Evolutionary conservation across 2,888 invertebrate genomes (phyloP).

Genomic region (Desoria tigrina): DNA sequence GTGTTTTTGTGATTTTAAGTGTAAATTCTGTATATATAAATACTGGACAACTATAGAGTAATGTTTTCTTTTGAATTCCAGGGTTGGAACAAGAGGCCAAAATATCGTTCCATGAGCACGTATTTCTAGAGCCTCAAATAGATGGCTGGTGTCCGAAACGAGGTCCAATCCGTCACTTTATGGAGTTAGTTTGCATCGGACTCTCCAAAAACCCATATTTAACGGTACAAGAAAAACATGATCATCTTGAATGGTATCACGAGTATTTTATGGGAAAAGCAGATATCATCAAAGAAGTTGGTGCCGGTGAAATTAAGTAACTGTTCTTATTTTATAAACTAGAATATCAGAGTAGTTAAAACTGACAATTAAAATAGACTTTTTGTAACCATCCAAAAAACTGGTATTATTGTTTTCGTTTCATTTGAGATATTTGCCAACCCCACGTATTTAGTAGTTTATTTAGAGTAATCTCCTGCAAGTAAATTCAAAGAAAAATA

Average conservation of each 20-base stretch:
- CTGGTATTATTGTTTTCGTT: too few species aligned
- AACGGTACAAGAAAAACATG: slow-evolving; percentile 80
- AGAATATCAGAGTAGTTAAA: too few species aligned
- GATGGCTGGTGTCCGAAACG: slow-evolving; percentile 84
- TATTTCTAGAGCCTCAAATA: slow-evolving; percentile 84
- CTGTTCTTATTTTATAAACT: not conserved
- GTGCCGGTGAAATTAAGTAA: slow-evolving; percentile 57
- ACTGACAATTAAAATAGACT: not conserved
- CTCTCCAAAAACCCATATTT: slow-evolving; percentile 92
- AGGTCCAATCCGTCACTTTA: slow-evolving; percentile 92
- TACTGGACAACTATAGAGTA: too few species aligned
- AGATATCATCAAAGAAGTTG: slow-evolving; percentile 68
- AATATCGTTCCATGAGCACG: slow-evolving; percentile 86
- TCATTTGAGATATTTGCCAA: too few species aligned
- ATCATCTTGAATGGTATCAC: slow-evolving; percentile 87
- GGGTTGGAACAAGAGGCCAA: slow-evolving; percentile 61
- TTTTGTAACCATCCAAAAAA: not conserved
- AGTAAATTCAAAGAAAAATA: too few species aligned
- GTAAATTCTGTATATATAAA: not conserved
- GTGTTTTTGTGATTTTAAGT: not conserved
- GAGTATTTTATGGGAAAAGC: slow-evolving; percentile 83
- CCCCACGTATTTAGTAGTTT: too few species aligned
- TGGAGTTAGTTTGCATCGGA: slow-evolving; percentile 93
- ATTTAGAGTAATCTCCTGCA: too few species aligned
- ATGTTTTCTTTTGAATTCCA: slow-evolving; percentile 38